Conservation (phyloP, 2,888 invertebrate genomes). For the Gymnoscelis rufifasciata region DNA sequence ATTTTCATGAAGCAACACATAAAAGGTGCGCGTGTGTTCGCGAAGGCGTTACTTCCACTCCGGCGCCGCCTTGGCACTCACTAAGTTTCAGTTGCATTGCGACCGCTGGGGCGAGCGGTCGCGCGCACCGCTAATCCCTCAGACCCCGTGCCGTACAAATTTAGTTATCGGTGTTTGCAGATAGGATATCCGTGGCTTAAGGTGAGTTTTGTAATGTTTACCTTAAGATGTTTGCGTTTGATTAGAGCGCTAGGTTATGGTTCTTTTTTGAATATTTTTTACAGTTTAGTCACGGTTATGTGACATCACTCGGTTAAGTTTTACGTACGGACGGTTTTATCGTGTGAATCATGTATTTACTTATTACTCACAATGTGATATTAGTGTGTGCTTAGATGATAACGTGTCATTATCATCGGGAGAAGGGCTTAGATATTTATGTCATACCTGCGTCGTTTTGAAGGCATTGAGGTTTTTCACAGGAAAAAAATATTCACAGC, state of each 20-base stretch:
- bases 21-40: slow-evolving; percentile 41
- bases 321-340: slow-evolving; percentile 24
- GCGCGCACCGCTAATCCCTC: slow-evolving; percentile 36
- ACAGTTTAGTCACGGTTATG: slow-evolving; percentile 33
- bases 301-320: slow-evolving; percentile 37
- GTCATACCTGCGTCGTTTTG: too few relatives aligned
- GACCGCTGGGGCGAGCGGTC: slow-evolving; percentile 46
- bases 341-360: slow-evolving; percentile 34
- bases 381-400: slow-evolving; percentile 16
- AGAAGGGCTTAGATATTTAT: not conserved
- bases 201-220: slow-evolving; percentile 56
- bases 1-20: slow-evolving; percentile 65
- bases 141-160: slow-evolving; percentile 59
- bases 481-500: too few relatives aligned
- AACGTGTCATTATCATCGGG: slow-evolving; percentile 8
- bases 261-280: slow-evolving; percentile 20
- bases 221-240: slow-evolving; percentile 50
- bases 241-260: slow-evolving; percentile 51
- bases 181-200: slow-evolving; percentile 59
- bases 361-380: slow-evolving; percentile 32
- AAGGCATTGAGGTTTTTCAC: not conserved
- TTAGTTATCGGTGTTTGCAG: slow-evolving; percentile 64
- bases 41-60: slow-evolving; percentile 60
- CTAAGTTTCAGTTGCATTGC: slow-evolving; percentile 46
- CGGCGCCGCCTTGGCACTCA: slow-evolving; percentile 56